Evolutionary conservation across 2,797 vertebrate genomes (phyloP).

Genomic region (Poeciliopsis paucimaculata): DNA sequence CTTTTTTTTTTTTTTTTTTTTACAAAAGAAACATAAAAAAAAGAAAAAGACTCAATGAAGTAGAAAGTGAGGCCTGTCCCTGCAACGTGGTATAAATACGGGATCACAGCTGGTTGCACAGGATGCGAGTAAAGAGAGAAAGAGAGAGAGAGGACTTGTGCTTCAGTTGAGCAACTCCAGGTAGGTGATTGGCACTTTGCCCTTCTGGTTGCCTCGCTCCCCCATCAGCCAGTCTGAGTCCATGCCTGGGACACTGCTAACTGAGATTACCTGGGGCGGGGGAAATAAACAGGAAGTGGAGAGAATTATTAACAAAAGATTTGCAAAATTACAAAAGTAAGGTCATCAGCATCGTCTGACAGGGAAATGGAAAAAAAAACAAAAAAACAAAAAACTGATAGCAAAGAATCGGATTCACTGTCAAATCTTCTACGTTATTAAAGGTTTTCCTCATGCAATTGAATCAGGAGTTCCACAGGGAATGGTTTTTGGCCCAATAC

Average conservation of each 20-base stretch:
- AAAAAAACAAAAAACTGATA: too few species aligned
- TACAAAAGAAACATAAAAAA: neutral
- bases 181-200: constrained; percentile 99
- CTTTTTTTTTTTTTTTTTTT: neutral
- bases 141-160: neutral
- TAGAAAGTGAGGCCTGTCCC: constrained; percentile 39
- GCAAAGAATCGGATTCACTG: neutral
- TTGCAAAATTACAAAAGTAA: too few species aligned
- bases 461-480: neutral
- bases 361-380: too few species aligned
- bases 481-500: neutral
- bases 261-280: constrained; percentile 88
- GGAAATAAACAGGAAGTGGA: neutral
- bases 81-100: constrained; percentile 64
- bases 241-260: constrained; percentile 94
- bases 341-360: too few species aligned
- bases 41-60: constrained; percentile 39
- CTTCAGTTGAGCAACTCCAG: constrained; percentile 96
- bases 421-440: neutral
- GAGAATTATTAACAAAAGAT: neutral
- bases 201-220: constrained; percentile 95
- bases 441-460: neutral
- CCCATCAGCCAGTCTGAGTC: constrained; percentile 99
- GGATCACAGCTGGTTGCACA: constrained; percentile 40
- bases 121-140: neutral